These are phyloP conservation scores for Phengaris alcon DNA, from an alignment of 2,888 invertebrate species.

Conservation along the genomic window DNA sequence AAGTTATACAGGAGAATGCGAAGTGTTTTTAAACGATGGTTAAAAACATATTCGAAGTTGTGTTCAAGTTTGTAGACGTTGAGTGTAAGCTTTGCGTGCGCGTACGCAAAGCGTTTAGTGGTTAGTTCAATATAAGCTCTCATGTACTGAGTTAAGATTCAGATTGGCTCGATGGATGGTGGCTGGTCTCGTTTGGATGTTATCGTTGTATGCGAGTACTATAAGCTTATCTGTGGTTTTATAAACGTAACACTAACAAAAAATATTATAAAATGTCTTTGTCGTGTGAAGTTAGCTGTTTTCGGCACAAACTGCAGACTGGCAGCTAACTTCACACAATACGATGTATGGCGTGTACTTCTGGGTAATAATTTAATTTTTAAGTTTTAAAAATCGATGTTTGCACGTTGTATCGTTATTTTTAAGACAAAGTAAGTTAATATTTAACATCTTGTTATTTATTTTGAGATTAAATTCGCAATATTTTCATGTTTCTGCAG, in stretches of 20 bases:
- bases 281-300: slow-evolving; percentile 9
- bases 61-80: slow-evolving; percentile 21
- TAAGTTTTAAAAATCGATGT: slow-evolving; percentile 10
- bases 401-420: neutral
- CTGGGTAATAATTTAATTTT: slow-evolving; percentile 4
- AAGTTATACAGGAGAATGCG: neutral
- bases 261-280: neutral
- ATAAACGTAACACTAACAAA: slow-evolving; percentile 1
- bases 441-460: slow-evolving; percentile 6
- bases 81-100: neutral
- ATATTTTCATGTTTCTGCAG: neutral
- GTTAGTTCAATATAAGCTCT: slow-evolving; percentile 9
- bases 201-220: neutral
- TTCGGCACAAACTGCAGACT: neutral
- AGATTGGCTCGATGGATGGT: slow-evolving; percentile 9
- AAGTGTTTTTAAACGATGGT: slow-evolving; percentile 1
- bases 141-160: neutral
- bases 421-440: slow-evolving; percentile 10
- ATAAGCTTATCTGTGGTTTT: slow-evolving; percentile 20
- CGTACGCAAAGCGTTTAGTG: neutral
- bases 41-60: neutral
- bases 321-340: neutral
- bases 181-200: neutral
- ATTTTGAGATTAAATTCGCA: neutral
- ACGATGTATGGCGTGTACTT: slow-evolving; percentile 11